These are phyloP conservation scores for Polyommatus iphigenia DNA, from an alignment of 2,888 invertebrate species.

Conservation along the genomic window DNA sequence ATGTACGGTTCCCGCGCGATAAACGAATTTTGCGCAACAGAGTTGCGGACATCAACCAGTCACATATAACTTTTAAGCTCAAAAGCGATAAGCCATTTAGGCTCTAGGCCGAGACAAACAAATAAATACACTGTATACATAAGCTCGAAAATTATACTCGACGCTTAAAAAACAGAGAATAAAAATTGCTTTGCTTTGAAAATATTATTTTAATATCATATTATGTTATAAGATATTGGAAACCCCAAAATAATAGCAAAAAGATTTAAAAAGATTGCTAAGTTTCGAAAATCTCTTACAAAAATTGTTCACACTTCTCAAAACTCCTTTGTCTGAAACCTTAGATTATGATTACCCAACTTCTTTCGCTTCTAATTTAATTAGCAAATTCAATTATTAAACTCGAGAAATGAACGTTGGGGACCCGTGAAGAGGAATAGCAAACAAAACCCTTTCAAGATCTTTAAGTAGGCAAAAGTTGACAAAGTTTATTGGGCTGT, in stretches of 20 bases:
- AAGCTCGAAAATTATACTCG: not conserved
- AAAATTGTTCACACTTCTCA: constrained; percentile 1
- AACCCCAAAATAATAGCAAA: not conserved
- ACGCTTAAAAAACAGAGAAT: not conserved
- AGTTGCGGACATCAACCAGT: too few species aligned
- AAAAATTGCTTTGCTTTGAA: not conserved
- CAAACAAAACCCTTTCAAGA: constrained; percentile 45
- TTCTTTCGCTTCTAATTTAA: constrained; percentile 11
- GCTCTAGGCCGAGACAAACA: not conserved
- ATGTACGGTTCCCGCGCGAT: too few species aligned
- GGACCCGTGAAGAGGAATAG: constrained; percentile 40
- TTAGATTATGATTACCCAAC: not conserved
- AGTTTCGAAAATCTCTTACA: not conserved
- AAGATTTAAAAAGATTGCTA: not conserved
- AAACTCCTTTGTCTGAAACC: not conserved
- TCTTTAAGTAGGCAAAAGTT: constrained; percentile 37
- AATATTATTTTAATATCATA: too few species aligned
- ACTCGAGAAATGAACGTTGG: constrained; percentile 17
- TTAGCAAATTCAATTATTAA: constrained; percentile 28
- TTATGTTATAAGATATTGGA: not conserved
- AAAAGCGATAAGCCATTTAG: not conserved
- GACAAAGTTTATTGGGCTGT: constrained; percentile 33
- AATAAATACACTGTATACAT: not conserved
- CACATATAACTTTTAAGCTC: too few species aligned
- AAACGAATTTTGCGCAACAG: too few species aligned